Evolutionary conservation across 2,113 vertebrate species (phyloP), one percentile per base, ranked within the genome.

Genomic region (Sciurus niger): DNA sequence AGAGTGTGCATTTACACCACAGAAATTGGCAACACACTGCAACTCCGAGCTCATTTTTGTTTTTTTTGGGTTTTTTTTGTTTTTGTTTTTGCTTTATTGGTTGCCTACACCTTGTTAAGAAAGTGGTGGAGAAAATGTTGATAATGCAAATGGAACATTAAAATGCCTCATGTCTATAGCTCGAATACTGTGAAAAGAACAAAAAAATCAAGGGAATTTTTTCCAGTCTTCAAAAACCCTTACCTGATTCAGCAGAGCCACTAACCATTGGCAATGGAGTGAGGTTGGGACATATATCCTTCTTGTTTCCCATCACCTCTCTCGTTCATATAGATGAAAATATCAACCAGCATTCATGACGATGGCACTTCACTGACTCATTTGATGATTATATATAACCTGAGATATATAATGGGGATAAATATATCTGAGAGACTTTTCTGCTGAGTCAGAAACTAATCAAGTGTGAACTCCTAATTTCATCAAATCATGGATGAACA

Each of bases 261-360:
- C 32, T 53, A 0, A 1, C 77, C 70, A 78, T 17, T 43, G 24
- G 65, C 12, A 16, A 70, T 70, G 6, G 9, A 34, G 7, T 51
- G 37, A 92, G 74, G n/a, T 37, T 46, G 85, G 51, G 28, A 77
- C 34, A 13, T 22, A 34, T 20, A 13, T 53, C 22, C 51, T 46
- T 34, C 32, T 18, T 53, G 32, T 20, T 78, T 72, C 17, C 11
- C 74, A 37, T 78, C 51, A 30, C 80, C 43, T 85, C 73, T 68
- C 30, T 89, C 28, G 60, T 90, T 93, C 84, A 86, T 9, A 17
- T 58, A 83, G 88, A 43, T 58, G 10, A 73, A 92, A 76, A 76
- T 11, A 53, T 53, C 73, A 80, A 65, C 46, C 51, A 68, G 51
- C 20, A 2, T 68, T 76, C n/a, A n/a, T 68, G 43, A 68, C 30